A percentile compares a stretch with the other conserved stretches of the same genome.
Conservation (phyloP, 2,888 invertebrate species). For the Smittia sp. region DNA sequence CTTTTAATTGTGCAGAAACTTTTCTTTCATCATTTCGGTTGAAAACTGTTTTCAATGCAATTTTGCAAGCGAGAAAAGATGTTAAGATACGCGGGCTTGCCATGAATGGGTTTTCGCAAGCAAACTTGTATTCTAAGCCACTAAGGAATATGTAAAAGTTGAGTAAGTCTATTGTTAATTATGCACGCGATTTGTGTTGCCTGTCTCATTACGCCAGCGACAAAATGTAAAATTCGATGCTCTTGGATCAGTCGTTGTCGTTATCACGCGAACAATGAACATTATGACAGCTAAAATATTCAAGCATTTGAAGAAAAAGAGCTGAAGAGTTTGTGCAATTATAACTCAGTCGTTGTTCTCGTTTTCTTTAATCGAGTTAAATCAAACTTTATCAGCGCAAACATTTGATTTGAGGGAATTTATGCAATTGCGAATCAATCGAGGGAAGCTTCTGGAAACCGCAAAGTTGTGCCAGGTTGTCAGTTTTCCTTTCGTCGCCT, state of each 20-base stretch:
- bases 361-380: too few relatives aligned
- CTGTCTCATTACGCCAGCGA: neutral
- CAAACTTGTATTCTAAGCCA: neutral
- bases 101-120: neutral
- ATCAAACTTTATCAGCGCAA: too few relatives aligned
- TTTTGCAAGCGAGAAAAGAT: neutral
- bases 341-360: too few relatives aligned
- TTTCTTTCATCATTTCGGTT: slow-evolving; percentile 4
- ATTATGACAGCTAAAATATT: neutral
- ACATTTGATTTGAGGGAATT: too few relatives aligned
- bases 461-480: neutral
- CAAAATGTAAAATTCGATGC: neutral
- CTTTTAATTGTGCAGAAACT: neutral
- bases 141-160: neutral
- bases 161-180: slow-evolving; percentile 31
- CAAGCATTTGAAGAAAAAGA: too few relatives aligned
- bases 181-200: slow-evolving; percentile 32
- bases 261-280: neutral
- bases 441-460: too few relatives aligned
- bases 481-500: neutral
- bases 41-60: neutral
- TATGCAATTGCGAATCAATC: too few relatives aligned
- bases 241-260: neutral
- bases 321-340: too few relatives aligned
- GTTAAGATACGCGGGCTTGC: neutral